phyloP scores from a whole-genome alignment of 2,888 invertebrate species.

The Ennomos quercinarius region DNA sequence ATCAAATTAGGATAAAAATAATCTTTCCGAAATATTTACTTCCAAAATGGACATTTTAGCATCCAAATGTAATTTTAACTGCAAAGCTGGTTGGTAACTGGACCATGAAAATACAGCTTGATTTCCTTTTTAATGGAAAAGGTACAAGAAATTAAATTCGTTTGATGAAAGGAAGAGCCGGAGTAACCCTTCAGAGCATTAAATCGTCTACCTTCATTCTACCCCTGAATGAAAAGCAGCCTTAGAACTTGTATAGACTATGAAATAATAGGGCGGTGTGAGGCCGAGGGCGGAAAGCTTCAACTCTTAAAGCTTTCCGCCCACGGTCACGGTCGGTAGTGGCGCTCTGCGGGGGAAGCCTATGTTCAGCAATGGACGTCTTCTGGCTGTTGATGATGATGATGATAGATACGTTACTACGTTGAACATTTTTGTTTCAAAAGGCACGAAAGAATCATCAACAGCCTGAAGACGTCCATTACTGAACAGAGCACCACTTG shows the following conservation, averaged over 20 bases:
- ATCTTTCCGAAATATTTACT: conserved; percentile 22
- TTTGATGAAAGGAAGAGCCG: conserved; percentile 46
- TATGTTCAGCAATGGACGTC: no score
- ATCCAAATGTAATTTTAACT: conserved; percentile 29
- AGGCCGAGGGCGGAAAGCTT: neutral
- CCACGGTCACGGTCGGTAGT: no score
- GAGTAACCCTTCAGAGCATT: conserved; percentile 46
- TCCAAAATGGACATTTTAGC: conserved; percentile 22
- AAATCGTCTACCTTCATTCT: conserved; percentile 55
- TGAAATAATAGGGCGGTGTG: conserved; percentile 29
- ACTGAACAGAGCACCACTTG: no score
- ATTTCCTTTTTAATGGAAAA: conserved; percentile 30
- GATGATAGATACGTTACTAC: no score
- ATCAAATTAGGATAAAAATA: conserved; percentile 41
- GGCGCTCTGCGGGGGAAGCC: no score
- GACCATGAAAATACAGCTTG: conserved; percentile 25
- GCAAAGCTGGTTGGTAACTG: conserved; percentile 27
- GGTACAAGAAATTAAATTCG: conserved; percentile 42
- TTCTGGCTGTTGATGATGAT: no score
- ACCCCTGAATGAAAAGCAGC: conserved; percentile 40
- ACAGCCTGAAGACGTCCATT: no score
- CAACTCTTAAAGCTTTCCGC: neutral
- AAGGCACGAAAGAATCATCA: no score
- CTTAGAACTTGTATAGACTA: conserved; percentile 43
- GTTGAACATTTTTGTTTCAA: no score